Evolutionary conservation across 1,140 invertebrate genomes (phyloP), one percentile per base, ranked within the genome.

Genomic region (Ceratina australensis): DNA sequence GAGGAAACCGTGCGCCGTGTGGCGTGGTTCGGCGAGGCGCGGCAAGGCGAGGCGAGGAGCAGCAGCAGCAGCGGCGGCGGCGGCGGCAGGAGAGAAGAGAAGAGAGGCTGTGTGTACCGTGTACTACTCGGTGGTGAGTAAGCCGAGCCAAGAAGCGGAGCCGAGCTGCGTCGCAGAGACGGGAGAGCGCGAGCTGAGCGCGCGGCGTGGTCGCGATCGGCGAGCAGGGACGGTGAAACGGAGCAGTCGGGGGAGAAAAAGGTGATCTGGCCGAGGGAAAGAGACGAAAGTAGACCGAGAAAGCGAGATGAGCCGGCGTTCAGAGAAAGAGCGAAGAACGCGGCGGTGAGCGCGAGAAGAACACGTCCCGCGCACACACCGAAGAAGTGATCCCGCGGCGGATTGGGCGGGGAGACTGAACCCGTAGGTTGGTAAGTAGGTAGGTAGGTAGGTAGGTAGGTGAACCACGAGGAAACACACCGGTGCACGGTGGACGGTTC

Each of bases 381-480:
- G 69, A 71, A 60, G 50, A 61, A 13, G 63, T n/a, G 64, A 47
- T 22, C 42, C 64, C 54, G 64, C 24, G 42, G 68, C 28, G 79
- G 84, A 80, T 63, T 86, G 82, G 82, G 82, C 83, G 83, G 84
- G 84, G 86, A 85, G 79, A 86, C 67, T 73, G 83, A 86, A 89
- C 82, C 84, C 85, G 88, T 87, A 88, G 86, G 89, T 85, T 86
- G 88, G 81, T 74, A 78, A 68, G 82, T 83, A 81, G 79, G 83
- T 85, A 79, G 87, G 90, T 89, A 89, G 87, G 89, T 90, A 89
- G 89, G 85, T 86, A 84, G 88, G 87, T 88, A 87, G 89, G 87
- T 87, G 86, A 87, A 78, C 74, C 71, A 72, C 72, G 79, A 60
- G 72, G 71, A 76, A n/a, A 67, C 49, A 83, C 77, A 84, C 33